Conservation (phyloP, 2,888 invertebrate species). For the Pilophorus perplexus region DNA sequence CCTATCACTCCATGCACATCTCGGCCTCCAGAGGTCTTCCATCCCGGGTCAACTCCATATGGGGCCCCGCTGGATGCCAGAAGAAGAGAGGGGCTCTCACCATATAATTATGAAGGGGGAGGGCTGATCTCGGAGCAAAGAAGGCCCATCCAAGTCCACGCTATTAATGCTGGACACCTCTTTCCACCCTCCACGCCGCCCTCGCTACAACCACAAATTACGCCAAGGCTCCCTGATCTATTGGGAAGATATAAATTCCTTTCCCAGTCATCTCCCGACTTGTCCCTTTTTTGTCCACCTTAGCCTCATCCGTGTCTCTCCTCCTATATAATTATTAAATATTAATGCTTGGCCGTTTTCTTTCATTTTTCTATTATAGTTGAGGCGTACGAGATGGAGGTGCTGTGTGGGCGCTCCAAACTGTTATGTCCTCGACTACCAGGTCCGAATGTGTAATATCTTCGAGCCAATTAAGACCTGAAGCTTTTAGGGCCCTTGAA, state of each 20-base stretch:
- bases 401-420: constrained; percentile 9
- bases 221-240: constrained; percentile 39
- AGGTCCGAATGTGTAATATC: constrained; percentile 14
- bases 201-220: constrained; percentile 36
- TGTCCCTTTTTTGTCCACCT: constrained; percentile 40
- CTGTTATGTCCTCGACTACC: constrained; percentile 19
- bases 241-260: constrained; percentile 41
- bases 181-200: not conserved
- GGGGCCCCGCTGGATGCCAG: constrained; percentile 14
- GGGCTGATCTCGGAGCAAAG: constrained; percentile 1
- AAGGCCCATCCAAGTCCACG: constrained; percentile 15
- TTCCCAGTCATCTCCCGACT: constrained; percentile 34
- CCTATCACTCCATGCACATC: no score
- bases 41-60: constrained; percentile 36
- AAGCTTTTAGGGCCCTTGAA: constrained; percentile 5
- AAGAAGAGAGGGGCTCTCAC: constrained; percentile 12
- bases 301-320: constrained; percentile 33
- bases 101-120: constrained; percentile 19
- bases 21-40: no score
- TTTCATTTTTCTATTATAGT: constrained; percentile 29
- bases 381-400: not conserved
- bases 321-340: constrained; percentile 37
- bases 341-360: constrained; percentile 38
- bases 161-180: constrained; percentile 40
- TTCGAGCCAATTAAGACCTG: constrained; percentile 17